phyloP scores from a whole-genome alignment of 23 tunicate species.

The Oikopleura vanhoeffeni region DNA sequence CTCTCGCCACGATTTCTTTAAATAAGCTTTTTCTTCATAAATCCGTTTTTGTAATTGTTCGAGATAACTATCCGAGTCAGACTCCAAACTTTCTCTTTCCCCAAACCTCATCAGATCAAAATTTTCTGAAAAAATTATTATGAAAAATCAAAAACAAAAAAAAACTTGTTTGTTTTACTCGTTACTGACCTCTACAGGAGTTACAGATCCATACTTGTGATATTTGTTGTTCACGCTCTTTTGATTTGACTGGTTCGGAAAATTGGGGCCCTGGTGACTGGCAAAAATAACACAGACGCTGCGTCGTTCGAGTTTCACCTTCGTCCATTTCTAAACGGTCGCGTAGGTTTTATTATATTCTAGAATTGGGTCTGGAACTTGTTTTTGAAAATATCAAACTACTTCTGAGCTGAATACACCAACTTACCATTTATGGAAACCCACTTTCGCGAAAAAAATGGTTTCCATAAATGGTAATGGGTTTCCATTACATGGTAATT shows the following conservation, averaged over 20 bases:
- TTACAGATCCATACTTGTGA: constrained; percentile 3
- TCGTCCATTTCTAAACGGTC: constrained; percentile 15
- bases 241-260: not conserved
- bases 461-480: too few species aligned
- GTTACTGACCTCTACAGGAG: not conserved
- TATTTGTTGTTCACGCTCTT: not conserved
- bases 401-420: too few species aligned
- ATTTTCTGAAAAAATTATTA: not conserved
- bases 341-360: too few species aligned
- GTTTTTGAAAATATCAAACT: too few species aligned
- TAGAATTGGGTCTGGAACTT: too few species aligned
- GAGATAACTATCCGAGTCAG: not conserved
- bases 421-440: too few species aligned
- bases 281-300: not conserved
- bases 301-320: not conserved
- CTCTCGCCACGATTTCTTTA: not conserved
- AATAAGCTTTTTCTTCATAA: not conserved
- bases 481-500: too few species aligned
- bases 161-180: too few species aligned
- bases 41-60: not conserved
- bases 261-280: not conserved
- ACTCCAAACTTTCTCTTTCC: not conserved
- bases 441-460: too few species aligned
- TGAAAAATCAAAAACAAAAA: too few species aligned
- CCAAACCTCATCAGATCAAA: not conserved